These are phyloP conservation scores for Phenacoccus solenopsis DNA, from an alignment of 1,140 invertebrate species.

Conservation along the genomic window DNA sequence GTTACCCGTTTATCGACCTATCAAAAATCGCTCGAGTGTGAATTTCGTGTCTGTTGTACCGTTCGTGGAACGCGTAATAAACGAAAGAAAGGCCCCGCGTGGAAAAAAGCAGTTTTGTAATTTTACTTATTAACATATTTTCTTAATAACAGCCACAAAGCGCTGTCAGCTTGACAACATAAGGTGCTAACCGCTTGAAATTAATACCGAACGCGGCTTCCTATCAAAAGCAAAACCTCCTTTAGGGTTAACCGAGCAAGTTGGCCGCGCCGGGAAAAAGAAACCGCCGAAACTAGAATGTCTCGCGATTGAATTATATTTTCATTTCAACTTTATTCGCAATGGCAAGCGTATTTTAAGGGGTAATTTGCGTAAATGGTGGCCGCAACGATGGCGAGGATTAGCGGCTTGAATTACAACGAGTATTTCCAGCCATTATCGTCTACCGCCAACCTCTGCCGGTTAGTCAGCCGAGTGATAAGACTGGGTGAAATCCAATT, in stretches of 20 bases:
- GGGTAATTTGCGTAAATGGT: not conserved
- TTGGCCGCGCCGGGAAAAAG: not conserved
- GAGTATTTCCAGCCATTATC: not conserved
- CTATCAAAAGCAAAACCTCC: not conserved
- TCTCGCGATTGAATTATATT: too few relatives aligned
- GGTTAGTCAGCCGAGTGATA: too few relatives aligned
- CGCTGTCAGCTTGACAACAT: not conserved
- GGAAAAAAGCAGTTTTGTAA: not conserved
- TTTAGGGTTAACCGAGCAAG: not conserved
- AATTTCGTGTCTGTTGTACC: not conserved
- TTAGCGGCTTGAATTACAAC: not conserved
- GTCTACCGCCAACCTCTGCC: too few relatives aligned
- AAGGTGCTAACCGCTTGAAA: slow-evolving; percentile 1
- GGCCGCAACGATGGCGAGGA: too few relatives aligned
- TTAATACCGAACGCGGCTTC: not conserved
- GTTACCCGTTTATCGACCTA: not conserved
- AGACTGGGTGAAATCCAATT: too few relatives aligned
- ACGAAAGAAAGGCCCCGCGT: too few relatives aligned
- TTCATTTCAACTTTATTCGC: not conserved
- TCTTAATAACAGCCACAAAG: not conserved
- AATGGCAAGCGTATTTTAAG: not conserved
- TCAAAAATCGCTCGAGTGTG: not conserved
- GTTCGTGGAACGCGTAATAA: too few relatives aligned
- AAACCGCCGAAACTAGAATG: not conserved
- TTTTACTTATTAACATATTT: not conserved